phyloP scores from a whole-genome alignment of 1,140 invertebrate genomes.

The Choristoneura fumiferana region DNA sequence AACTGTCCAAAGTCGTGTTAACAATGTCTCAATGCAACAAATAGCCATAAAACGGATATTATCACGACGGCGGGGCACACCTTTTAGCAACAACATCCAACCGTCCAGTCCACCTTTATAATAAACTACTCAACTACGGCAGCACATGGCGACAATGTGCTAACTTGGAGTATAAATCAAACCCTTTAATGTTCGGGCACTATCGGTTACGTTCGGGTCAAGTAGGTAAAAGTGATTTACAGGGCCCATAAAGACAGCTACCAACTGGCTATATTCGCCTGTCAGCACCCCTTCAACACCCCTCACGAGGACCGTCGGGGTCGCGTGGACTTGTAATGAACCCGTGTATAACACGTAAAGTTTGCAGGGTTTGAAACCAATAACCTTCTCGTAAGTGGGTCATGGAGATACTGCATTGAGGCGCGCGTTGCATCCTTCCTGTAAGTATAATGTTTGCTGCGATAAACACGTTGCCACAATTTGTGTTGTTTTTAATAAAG shows the following conservation, averaged over 20 bases:
- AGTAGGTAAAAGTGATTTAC: slow-evolving; percentile 65
- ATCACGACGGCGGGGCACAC: no score
- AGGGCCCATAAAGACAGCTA: slow-evolving; percentile 51
- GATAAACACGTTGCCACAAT: no score
- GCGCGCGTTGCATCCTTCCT: no score
- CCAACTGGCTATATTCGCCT: slow-evolving; percentile 51
- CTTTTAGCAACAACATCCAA: not conserved
- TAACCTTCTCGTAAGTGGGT: not conserved
- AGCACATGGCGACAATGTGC: slow-evolving; percentile 66
- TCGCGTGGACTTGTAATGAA: slow-evolving; percentile 35
- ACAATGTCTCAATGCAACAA: no score
- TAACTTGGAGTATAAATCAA: slow-evolving; percentile 67
- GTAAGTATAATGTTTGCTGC: no score
- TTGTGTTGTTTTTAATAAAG: no score
- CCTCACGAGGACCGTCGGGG: not conserved
- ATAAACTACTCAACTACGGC: slow-evolving; percentile 49
- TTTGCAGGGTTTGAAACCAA: not conserved
- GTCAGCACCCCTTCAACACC: slow-evolving; percentile 50
- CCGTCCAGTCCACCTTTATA: slow-evolving; percentile 45
- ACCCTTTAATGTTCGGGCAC: slow-evolving; percentile 64
- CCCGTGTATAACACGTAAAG: not conserved
- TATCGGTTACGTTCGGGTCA: slow-evolving; percentile 59
- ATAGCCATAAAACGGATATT: no score
- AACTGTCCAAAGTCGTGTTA: no score
- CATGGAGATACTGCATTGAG: no score